A percentile compares a stretch with the other conserved stretches of the same genome.
These are phyloP conservation scores for Otis tarda DNA, from an alignment of 2,113 vertebrate genomes.

Conservation along the genomic window DNA sequence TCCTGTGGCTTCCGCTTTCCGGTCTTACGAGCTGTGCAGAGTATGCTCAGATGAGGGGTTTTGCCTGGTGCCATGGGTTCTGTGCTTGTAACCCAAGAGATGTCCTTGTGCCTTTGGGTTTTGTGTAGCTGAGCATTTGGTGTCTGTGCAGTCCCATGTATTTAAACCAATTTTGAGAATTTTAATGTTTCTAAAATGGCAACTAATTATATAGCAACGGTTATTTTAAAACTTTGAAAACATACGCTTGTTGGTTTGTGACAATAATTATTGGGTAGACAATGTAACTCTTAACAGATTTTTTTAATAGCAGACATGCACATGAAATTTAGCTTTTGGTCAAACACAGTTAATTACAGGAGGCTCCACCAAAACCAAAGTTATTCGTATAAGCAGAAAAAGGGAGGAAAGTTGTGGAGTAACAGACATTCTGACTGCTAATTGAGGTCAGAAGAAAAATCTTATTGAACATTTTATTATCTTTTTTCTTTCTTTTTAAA, in stretches of 20 bases:
- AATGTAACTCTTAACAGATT: conserved; percentile 14
- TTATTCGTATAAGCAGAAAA: not conserved
- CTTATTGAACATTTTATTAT: not conserved
- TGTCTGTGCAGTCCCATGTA: not conserved
- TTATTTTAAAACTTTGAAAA: not conserved
- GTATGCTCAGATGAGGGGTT: not conserved
- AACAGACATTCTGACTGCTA: conserved; percentile 4
- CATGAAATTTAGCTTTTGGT: conserved; percentile 8
- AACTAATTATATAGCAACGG: not conserved
- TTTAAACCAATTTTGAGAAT: not conserved
- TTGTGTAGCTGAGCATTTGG: not conserved
- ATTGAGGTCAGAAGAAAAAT: not conserved
- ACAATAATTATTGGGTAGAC: not conserved
- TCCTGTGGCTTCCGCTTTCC: not conserved
- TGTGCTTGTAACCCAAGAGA: not conserved
- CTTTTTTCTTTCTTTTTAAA: not conserved
- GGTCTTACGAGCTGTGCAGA: not conserved
- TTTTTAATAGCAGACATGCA: not conserved
- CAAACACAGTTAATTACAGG: conserved; percentile 7
- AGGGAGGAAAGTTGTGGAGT: not conserved
- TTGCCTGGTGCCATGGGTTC: not conserved
- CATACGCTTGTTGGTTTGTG: not conserved
- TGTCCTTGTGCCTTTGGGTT: not conserved
- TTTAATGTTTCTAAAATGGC: not conserved
- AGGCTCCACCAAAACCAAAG: conserved; percentile 30